Evolutionary conservation across 2,888 invertebrate species (phyloP).

Genomic region (Corbicula japonica): DNA sequence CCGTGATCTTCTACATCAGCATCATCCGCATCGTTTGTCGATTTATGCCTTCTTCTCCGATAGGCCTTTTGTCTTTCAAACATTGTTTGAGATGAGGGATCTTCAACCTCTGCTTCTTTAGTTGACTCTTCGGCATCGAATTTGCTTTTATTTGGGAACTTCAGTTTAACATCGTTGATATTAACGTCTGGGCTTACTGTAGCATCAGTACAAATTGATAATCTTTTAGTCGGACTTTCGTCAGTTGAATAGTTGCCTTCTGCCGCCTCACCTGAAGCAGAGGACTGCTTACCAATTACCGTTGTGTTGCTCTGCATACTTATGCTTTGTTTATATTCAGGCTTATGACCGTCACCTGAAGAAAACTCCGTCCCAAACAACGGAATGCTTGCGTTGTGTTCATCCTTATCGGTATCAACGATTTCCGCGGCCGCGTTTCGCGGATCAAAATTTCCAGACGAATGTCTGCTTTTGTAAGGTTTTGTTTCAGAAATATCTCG

Average conservation of each 20-base stretch:
- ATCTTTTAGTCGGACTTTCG: neutral
- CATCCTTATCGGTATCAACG: too few relatives aligned
- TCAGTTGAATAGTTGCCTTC: neutral
- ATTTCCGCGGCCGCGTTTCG: too few relatives aligned
- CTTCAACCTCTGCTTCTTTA: slow-evolving; percentile 12
- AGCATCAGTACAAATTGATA: slow-evolving; percentile 1
- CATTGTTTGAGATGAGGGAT: neutral
- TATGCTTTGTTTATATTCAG: slow-evolving; percentile 4
- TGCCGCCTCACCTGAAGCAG: slow-evolving; percentile 5
- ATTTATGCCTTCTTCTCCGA: slow-evolving; percentile 7
- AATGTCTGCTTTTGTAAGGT: slow-evolving; percentile 17
- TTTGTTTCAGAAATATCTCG: neutral
- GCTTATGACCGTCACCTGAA: neutral
- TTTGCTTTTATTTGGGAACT: neutral
- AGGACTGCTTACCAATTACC: neutral
- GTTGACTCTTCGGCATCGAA: neutral
- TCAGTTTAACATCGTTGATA: too few relatives aligned
- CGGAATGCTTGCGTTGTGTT: slow-evolving; percentile 13
- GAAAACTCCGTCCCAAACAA: too few relatives aligned
- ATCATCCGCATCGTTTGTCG: neutral
- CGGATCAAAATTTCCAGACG: slow-evolving; percentile 23
- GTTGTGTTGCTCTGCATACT: slow-evolving; percentile 16
- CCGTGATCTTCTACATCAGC: neutral
- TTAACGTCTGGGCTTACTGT: neutral
- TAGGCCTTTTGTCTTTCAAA: slow-evolving; percentile 3